Conservation (phyloP, 2,113 vertebrate species). For the Genyomyrus donnyi region DNA sequence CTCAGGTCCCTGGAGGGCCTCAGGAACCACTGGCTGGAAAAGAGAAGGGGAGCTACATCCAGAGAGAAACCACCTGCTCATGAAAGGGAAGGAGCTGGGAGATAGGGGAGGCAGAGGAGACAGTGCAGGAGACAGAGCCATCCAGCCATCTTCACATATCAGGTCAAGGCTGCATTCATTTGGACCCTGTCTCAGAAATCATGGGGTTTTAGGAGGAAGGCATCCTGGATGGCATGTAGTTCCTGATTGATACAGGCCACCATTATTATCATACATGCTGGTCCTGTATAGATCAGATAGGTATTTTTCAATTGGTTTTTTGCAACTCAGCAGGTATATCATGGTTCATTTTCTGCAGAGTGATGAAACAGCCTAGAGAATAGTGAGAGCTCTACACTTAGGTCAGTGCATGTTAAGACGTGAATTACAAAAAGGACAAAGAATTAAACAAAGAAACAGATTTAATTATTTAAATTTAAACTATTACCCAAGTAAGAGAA, state of each 20-base stretch:
- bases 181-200: background rate
- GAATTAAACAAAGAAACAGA: background rate
- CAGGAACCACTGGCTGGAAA: conserved; percentile 77
- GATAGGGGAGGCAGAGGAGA: background rate
- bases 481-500: background rate
- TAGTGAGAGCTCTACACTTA: background rate
- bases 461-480: background rate
- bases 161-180: background rate
- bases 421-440: background rate
- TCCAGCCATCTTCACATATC: background rate
- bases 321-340: background rate
- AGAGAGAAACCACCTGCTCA: background rate
- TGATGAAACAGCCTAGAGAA: background rate
- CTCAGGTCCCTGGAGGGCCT: conserved; percentile 72
- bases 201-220: background rate
- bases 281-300: background rate
- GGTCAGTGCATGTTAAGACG: background rate
- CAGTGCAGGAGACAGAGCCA: background rate
- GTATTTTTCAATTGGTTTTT: background rate
- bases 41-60: background rate
- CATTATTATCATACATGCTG: background rate
- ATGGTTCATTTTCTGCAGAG: background rate
- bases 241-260: background rate
- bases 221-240: background rate
- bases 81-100: background rate